These are phyloP conservation scores for Camelus bactrianus DNA, from an alignment of 2,113 vertebrate species.

Conservation along the genomic window DNA sequence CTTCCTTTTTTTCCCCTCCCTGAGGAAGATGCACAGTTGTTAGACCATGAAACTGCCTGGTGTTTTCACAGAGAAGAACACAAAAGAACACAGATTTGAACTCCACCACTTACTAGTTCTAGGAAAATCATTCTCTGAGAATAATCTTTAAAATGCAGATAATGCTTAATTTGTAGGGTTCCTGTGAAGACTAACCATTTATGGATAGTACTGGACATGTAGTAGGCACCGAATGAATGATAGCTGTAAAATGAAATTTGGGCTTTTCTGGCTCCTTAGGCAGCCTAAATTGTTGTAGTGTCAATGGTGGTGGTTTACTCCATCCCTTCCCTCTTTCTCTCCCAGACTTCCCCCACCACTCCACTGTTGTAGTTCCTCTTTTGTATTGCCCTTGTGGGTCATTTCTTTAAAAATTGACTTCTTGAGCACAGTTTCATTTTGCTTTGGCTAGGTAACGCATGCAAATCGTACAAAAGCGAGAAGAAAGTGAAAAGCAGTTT, in stretches of 20 bases:
- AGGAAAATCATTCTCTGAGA: background rate
- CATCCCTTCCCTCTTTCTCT: background rate
- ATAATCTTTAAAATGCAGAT: constrained; percentile 19
- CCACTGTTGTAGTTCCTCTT: background rate
- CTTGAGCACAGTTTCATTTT: constrained; percentile 3
- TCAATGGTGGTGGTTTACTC: background rate
- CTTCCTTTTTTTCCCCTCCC: background rate
- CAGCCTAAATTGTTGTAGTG: background rate
- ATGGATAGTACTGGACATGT: background rate
- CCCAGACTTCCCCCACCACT: background rate
- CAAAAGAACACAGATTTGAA: background rate
- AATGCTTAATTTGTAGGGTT: background rate
- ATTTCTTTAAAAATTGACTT: constrained; percentile 30
- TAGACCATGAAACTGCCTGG: background rate
- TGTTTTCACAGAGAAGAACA: background rate
- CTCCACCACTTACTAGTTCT: background rate
- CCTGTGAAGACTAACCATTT: background rate
- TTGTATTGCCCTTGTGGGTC: background rate
- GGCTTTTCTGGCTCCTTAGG: background rate
- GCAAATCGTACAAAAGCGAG: constrained; percentile 3
- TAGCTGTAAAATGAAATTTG: constrained; percentile 1
- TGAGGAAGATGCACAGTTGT: background rate
- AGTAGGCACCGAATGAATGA: background rate
- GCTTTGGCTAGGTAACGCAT: constrained; percentile 5
- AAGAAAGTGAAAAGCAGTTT: constrained; percentile 15